These are phyloP conservation scores for Pyrocephalus nanus DNA, from an alignment of 2,797 vertebrate genomes.

Conservation along the genomic window DNA sequence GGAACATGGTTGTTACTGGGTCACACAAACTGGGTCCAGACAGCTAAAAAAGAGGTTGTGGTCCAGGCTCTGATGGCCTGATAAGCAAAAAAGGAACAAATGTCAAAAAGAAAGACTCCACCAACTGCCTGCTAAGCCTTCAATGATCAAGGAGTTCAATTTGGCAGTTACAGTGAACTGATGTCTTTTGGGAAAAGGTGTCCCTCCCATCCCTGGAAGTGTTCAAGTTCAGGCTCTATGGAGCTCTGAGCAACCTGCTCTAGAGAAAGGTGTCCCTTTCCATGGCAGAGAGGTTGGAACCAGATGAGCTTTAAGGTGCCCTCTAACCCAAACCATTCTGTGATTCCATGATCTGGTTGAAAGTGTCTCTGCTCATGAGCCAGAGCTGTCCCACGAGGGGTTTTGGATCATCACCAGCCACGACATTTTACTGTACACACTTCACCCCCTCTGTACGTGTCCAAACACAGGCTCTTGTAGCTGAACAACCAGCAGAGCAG, in stretches of 20 bases:
- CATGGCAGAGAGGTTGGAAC: not conserved
- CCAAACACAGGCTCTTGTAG: not conserved
- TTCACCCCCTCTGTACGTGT: not conserved
- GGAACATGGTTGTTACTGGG: not conserved
- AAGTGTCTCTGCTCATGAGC: not conserved
- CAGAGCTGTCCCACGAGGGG: not conserved
- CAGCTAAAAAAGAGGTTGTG: not conserved
- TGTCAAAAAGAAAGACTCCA: not conserved
- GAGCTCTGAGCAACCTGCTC: not conserved
- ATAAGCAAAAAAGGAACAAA: not conserved
- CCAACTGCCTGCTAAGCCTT: not conserved
- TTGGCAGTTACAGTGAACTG: not conserved
- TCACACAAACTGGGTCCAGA: not conserved
- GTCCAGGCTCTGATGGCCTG: not conserved
- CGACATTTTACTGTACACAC: not conserved
- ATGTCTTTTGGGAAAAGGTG: not conserved
- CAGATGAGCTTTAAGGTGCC: not conserved
- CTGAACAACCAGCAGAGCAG: not conserved
- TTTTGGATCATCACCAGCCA: not conserved
- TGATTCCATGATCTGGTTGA: not conserved
- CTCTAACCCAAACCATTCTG: not conserved
- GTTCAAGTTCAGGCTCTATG: not conserved
- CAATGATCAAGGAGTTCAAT: not conserved
- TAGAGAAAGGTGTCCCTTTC: not conserved
- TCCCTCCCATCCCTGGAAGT: not conserved